Conservation (phyloP, 2,888 invertebrate species). For the Pediacus dermestoides region DNA sequence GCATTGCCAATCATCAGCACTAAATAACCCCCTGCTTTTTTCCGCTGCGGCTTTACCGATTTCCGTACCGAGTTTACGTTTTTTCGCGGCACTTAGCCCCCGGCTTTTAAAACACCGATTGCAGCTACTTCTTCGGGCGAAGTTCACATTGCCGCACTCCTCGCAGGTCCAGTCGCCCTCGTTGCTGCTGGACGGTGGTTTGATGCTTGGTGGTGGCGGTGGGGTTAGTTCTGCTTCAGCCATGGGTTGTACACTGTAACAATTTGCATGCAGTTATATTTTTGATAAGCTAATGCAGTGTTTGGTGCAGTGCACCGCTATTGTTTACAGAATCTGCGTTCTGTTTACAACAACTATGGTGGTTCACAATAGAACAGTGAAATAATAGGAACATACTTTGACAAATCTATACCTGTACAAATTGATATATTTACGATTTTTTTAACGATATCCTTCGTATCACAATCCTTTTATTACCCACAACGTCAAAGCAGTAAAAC, state of each 20-base stretch:
- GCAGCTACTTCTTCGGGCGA: conserved; percentile 84
- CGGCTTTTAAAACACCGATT: conserved; percentile 80
- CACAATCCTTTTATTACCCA: no score
- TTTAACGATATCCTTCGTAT: no score
- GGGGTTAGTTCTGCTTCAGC: conserved; percentile 42
- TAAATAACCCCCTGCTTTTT: conserved; percentile 91
- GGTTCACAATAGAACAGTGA: no score
- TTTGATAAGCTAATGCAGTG: no score
- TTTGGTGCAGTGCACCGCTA: no score
- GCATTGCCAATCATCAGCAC: conserved; percentile 99
- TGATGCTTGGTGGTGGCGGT: conserved; percentile 41
- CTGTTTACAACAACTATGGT: no score
- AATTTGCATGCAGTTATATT: no score
- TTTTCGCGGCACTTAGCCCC: conserved; percentile 47
- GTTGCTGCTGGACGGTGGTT: conserved; percentile 29
- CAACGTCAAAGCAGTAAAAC: no score
- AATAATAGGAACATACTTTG: no score
- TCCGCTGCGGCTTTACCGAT: conserved; percentile 98
- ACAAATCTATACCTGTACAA: no score
- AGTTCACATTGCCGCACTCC: conserved; percentile 91
- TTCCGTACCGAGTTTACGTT: conserved; percentile 89
- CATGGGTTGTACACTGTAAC: conserved; percentile 25
- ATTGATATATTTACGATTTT: no score
- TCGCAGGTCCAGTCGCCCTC: conserved; percentile 65
- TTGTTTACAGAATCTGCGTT: no score